phyloP scores from a whole-genome alignment of 2,113 vertebrate genomes.

The Noturus placidus region DNA sequence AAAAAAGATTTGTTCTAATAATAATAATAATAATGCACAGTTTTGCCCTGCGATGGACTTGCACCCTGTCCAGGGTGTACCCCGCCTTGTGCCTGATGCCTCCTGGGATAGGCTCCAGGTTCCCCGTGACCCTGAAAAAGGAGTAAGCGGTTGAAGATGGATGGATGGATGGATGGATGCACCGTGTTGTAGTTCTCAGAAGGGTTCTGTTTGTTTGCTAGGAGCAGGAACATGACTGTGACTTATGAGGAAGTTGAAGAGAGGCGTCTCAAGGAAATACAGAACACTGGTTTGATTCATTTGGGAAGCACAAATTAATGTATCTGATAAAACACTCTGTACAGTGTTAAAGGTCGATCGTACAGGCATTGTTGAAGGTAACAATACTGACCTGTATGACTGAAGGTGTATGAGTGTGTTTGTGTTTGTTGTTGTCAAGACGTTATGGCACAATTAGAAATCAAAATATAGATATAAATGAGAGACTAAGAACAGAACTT shows the following conservation, averaged over 20 bases:
- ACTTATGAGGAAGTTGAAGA: not conserved
- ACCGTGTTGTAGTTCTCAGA: slow-evolving; percentile 1
- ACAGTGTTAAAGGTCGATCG: not conserved
- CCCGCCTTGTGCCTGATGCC: too few relatives aligned
- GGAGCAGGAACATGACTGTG: not conserved
- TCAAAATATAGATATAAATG: not conserved
- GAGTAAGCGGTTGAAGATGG: too few relatives aligned
- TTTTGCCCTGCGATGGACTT: too few relatives aligned
- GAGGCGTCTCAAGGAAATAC: not conserved
- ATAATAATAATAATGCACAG: too few relatives aligned
- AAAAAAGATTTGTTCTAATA: not conserved
- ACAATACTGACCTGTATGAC: not conserved
- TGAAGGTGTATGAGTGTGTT: not conserved
- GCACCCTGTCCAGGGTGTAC: too few relatives aligned
- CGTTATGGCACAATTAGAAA: not conserved
- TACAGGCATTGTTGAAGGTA: not conserved
- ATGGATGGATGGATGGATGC: too few relatives aligned
- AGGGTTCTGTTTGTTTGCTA: slow-evolving; percentile 4
- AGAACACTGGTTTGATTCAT: not conserved
- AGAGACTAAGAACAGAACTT: not conserved
- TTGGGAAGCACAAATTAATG: not conserved
- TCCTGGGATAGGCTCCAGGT: too few relatives aligned
- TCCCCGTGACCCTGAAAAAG: too few relatives aligned
- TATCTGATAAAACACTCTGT: not conserved
- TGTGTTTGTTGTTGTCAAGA: not conserved